Conservation (phyloP, 1,140 invertebrate genomes). For the Acromyrmex heyeri region DNA sequence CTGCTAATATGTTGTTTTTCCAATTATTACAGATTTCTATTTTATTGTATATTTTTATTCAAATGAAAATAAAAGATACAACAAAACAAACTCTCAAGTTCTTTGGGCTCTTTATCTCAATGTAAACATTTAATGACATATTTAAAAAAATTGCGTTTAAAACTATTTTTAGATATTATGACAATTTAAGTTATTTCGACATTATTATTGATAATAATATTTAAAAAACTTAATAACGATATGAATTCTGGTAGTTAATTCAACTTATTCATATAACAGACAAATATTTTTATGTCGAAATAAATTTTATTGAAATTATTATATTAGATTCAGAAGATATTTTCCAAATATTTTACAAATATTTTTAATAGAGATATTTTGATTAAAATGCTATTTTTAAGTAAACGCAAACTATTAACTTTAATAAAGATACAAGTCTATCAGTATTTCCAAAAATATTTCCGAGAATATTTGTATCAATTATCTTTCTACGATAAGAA, state of each 20-base stretch:
- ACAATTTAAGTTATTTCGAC: neutral
- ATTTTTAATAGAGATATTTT: neutral
- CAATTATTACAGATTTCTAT: conserved; percentile 11
- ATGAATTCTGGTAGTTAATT: neutral
- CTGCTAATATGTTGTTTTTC: conserved; percentile 18
- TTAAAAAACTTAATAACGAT: conserved; percentile 9
- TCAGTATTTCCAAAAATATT: neutral
- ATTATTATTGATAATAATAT: conserved; percentile 17
- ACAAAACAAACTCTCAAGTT: neutral
- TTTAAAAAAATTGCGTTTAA: neutral
- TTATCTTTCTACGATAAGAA: conserved; percentile 33
- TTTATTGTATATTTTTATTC: conserved; percentile 7
- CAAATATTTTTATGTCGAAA: neutral
- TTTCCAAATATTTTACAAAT: neutral
- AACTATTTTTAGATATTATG: neutral
- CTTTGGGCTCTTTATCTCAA: neutral
- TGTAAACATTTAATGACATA: conserved; percentile 10
- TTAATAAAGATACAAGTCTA: neutral
- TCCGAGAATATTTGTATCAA: neutral
- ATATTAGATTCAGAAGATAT: neutral
- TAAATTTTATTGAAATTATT: neutral
- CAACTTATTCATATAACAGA: neutral
- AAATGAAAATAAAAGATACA: neutral
- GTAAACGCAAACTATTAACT: neutral
- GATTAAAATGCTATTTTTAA: neutral